Evolutionary conservation across 2,888 invertebrate species (phyloP).

Genomic region (Panopea generosa): DNA sequence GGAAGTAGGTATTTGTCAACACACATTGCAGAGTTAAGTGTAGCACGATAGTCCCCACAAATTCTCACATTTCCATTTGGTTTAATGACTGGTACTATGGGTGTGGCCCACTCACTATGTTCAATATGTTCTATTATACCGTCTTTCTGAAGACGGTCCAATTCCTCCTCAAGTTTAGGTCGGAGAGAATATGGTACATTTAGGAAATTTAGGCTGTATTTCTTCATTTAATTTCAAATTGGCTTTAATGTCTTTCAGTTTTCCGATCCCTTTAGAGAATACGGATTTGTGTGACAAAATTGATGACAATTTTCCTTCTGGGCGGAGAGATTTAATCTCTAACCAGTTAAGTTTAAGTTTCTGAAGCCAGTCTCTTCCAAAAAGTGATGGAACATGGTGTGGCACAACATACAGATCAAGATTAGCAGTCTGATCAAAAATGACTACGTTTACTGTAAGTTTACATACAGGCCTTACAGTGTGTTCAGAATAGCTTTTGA

Average conservation of each 20-base stretch:
- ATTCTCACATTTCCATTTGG: constrained; percentile 56
- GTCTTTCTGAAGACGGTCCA: constrained; percentile 30
- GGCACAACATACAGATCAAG: constrained; percentile 41
- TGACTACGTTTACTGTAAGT: constrained; percentile 16
- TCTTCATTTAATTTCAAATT: constrained; percentile 33
- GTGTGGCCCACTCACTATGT: constrained; percentile 70
- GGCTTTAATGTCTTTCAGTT: constrained; percentile 37
- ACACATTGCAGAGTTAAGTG: constrained; percentile 70
- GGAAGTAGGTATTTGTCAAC: constrained; percentile 74
- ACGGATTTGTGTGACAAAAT: too few species aligned
- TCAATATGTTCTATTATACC: constrained; percentile 53
- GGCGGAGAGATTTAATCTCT: constrained; percentile 32
- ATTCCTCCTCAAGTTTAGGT: constrained; percentile 55
- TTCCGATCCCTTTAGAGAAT: constrained; percentile 25
- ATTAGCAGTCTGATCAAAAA: constrained; percentile 25
- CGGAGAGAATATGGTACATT: constrained; percentile 57
- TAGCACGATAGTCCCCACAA: constrained; percentile 73
- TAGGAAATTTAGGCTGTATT: constrained; percentile 43
- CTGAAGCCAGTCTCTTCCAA: constrained; percentile 51
- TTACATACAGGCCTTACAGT: constrained; percentile 41
- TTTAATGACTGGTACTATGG: constrained; percentile 57
- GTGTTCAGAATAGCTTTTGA: constrained; percentile 34
- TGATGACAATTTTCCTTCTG: neutral
- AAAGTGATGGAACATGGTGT: constrained; percentile 37
- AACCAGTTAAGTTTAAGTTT: constrained; percentile 34